These are phyloP conservation scores for Tetrao urogallus DNA, from an alignment of 2,113 vertebrate genomes.

Conservation along the genomic window DNA sequence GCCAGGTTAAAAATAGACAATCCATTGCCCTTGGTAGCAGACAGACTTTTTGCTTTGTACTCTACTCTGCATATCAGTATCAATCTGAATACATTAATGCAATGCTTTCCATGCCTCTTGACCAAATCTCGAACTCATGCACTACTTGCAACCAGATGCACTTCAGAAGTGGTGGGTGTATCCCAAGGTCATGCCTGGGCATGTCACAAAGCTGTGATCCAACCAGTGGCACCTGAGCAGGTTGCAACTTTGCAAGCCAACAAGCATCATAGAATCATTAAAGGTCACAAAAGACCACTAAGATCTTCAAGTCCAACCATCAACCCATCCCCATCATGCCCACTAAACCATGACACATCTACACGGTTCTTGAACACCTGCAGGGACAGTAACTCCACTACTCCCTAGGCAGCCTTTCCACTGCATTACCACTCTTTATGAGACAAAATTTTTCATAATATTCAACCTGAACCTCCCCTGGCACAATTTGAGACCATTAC, in stretches of 20 bases:
- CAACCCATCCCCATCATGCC: no score
- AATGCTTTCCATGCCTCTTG: background rate
- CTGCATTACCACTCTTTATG: no score
- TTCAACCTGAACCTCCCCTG: no score
- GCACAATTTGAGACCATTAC: no score
- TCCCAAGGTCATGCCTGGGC: fast-evolving
- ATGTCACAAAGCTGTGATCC: background rate
- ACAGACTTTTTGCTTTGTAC: background rate
- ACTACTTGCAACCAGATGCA: fast-evolving
- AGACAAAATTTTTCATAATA: no score
- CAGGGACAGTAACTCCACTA: no score
- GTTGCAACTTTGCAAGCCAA: background rate
- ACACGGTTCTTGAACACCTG: no score
- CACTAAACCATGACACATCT: no score
- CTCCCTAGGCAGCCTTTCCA: no score
- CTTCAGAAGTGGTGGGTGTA: background rate
- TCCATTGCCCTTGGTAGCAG: background rate
- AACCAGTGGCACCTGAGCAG: background rate
- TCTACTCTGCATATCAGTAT: background rate
- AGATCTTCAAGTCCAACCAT: no score
- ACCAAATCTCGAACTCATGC: background rate
- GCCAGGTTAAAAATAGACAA: background rate
- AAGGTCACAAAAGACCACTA: no score
- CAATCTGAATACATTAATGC: background rate
- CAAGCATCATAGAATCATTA: fast-evolving